Conservation (phyloP, 2,888 invertebrate species). For the Lumbricus terrestris region DNA sequence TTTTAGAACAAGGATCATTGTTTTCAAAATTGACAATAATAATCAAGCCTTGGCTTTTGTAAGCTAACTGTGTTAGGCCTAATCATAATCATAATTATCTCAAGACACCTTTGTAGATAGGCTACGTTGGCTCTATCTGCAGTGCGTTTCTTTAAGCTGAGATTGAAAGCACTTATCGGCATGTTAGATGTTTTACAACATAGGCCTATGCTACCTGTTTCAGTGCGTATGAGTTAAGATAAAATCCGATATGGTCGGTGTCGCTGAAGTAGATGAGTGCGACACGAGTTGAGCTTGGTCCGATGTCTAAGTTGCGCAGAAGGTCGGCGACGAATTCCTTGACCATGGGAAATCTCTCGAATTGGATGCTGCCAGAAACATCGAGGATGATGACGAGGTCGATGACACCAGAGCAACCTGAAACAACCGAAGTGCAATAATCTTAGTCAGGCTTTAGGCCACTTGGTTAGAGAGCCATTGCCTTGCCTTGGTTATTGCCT, state of each 20-base stretch:
- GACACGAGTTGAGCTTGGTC: slow-evolving; percentile 16
- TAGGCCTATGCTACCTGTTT: not conserved
- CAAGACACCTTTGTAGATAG: no score
- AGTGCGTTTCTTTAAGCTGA: not conserved
- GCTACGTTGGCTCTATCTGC: no score
- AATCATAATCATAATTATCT: no score
- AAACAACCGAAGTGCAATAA: not conserved
- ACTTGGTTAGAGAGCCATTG: no score
- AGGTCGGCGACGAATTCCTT: slow-evolving; percentile 28
- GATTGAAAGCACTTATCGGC: not conserved
- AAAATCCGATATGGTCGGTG: slow-evolving; percentile 25
- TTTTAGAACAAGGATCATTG: no score
- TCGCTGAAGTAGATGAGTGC: slow-evolving; percentile 33
- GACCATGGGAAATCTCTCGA: slow-evolving; percentile 32
- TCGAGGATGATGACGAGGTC: slow-evolving; percentile 37
- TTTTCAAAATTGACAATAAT: no score
- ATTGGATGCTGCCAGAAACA: slow-evolving; percentile 36
- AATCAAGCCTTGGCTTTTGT: no score
- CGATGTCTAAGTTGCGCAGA: slow-evolving; percentile 29
- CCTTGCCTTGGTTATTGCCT: no score
- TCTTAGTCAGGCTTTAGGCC: no score
- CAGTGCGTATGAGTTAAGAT: slow-evolving; percentile 17
- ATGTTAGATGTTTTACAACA: not conserved
- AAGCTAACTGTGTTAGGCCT: no score
- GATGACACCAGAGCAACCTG: slow-evolving; percentile 31